A percentile compares a stretch with the other conserved stretches of the same genome.
phyloP scores from a whole-genome alignment of 2,797 vertebrate species.

The Channa striata region DNA sequence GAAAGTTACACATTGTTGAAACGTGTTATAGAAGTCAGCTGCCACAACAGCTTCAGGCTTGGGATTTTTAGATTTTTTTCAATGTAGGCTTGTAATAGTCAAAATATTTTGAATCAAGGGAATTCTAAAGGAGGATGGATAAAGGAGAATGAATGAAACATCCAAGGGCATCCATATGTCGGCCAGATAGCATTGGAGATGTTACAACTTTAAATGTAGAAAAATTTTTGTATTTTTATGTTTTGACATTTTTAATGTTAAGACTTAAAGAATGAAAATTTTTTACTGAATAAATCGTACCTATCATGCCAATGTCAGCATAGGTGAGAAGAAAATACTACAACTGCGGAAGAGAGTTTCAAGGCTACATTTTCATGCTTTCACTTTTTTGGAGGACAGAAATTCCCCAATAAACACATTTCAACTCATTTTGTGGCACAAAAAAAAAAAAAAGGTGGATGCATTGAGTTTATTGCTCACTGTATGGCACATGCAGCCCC shows the following conservation, averaged over 20 bases:
- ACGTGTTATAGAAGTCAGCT: no score
- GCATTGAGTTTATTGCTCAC: slow-evolving; percentile 29
- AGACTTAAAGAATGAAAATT: not conserved
- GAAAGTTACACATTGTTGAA: no score
- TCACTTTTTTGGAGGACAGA: slow-evolving; percentile 1
- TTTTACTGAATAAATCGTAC: not conserved
- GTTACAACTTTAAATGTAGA: no score
- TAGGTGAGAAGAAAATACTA: not conserved
- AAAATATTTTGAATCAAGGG: no score
- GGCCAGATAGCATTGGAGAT: not conserved
- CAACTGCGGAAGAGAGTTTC: slow-evolving; percentile 16
- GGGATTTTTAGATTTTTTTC: no score
- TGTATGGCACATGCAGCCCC: slow-evolving; percentile 23
- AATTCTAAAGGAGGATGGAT: no score
- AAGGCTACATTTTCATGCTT: slow-evolving; percentile 5
- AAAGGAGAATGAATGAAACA: not conserved
- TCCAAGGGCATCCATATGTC: not conserved
- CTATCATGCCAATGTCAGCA: not conserved
- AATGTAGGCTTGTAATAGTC: no score
- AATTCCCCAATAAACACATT: slow-evolving; percentile 33
- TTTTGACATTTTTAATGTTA: no score
- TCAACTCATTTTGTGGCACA: slow-evolving; percentile 31
- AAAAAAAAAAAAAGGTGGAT: slow-evolving; percentile 22
- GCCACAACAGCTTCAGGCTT: no score
- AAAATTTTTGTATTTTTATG: no score